Percentiles rank a stretch among this genome's conserved stretches.
These are phyloP conservation scores for Epiblema foenella DNA, from an alignment of 2,888 invertebrate genomes.

Conservation along the genomic window DNA sequence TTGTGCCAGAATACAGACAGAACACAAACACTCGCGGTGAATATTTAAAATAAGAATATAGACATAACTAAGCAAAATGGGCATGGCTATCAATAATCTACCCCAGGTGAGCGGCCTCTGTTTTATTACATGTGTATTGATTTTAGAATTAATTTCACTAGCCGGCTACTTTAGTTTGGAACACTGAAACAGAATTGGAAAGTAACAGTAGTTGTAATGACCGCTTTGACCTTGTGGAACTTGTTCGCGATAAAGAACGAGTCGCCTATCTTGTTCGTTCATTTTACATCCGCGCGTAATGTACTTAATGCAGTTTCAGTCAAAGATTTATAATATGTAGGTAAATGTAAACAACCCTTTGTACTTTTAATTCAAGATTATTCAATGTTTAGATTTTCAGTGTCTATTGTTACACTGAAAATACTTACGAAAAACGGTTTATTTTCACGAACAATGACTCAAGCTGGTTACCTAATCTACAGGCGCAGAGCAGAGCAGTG, in stretches of 20 bases:
- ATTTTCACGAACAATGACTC: slow-evolving; percentile 8
- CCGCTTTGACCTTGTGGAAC: slow-evolving; percentile 85
- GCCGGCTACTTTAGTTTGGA: slow-evolving; percentile 60
- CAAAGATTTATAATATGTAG: slow-evolving; percentile 6
- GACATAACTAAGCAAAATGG: slow-evolving; percentile 67
- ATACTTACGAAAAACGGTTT: neutral
- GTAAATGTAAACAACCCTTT: neutral
- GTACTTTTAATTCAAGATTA: neutral
- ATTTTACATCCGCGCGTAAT: slow-evolving; percentile 47
- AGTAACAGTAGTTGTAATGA: slow-evolving; percentile 82
- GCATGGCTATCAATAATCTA: slow-evolving; percentile 77
- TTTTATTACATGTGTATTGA: slow-evolving; percentile 46
- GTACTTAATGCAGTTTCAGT: slow-evolving; percentile 31
- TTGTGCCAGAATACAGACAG: slow-evolving; percentile 35
- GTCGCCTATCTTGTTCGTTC: slow-evolving; percentile 61
- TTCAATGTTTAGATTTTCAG: neutral
- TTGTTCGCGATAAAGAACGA: slow-evolving; percentile 78
- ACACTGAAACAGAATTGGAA: slow-evolving; percentile 80
- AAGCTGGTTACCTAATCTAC: slow-evolving; percentile 30
- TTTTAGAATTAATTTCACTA: slow-evolving; percentile 51
- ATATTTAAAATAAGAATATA: slow-evolving; percentile 50
- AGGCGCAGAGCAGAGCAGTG: neutral
- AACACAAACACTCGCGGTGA: slow-evolving; percentile 56
- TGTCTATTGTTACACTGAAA: neutral
- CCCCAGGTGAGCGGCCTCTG: slow-evolving; percentile 67